phyloP scores from a whole-genome alignment of 2,797 vertebrate genomes.

The Oreochromis grahami region DNA sequence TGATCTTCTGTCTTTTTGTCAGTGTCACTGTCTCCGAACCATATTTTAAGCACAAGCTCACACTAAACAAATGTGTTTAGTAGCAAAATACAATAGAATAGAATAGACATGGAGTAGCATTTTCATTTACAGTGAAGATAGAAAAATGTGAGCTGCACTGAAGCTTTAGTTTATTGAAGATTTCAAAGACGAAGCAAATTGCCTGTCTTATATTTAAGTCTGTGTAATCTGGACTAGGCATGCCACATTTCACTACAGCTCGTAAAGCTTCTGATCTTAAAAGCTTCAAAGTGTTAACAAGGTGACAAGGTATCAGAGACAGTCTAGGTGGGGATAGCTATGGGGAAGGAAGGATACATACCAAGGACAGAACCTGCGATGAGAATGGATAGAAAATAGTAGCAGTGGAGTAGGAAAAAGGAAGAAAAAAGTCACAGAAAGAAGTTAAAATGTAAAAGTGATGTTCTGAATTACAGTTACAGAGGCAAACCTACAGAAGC shows the following conservation, averaged over 20 bases:
- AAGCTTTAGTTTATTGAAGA: slow-evolving; percentile 41
- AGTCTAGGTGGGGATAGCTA: slow-evolving; percentile 42
- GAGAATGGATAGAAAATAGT: slow-evolving; percentile 11
- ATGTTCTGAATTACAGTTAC: neutral
- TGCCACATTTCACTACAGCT: slow-evolving; percentile 56
- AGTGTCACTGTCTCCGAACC: neutral
- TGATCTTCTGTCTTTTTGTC: neutral
- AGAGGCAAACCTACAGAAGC: neutral
- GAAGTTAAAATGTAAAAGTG: neutral
- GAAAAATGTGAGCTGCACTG: slow-evolving; percentile 6
- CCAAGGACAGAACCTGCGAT: neutral
- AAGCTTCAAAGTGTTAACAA: slow-evolving; percentile 72
- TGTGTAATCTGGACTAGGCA: slow-evolving; percentile 63
- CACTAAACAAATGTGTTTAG: neutral
- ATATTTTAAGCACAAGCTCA: neutral
- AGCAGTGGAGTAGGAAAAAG: neutral
- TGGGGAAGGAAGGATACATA: slow-evolving; percentile 9
- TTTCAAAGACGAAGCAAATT: slow-evolving; percentile 65
- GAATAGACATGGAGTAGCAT: neutral
- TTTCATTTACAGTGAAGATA: slow-evolving; percentile 18
- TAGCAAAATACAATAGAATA: neutral
- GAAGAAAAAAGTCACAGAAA: neutral
- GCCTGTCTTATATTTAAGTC: slow-evolving; percentile 70
- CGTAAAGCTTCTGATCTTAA: slow-evolving; percentile 72
- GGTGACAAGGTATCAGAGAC: slow-evolving; percentile 57